Evolutionary conservation across 1,140 invertebrate species (phyloP).

Genomic region (Cryptotermes secundus): DNA sequence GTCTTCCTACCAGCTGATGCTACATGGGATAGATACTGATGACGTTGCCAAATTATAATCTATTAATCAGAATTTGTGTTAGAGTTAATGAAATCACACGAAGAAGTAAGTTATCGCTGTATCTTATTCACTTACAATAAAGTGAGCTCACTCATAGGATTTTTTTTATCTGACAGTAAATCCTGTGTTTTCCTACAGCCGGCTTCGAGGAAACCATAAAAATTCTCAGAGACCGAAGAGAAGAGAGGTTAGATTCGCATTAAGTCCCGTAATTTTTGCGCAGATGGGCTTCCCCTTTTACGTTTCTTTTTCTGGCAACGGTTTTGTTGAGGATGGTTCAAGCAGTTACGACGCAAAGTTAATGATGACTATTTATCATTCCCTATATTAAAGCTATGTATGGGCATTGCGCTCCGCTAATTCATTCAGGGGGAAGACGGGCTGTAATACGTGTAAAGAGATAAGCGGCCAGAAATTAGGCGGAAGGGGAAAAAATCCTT

Average conservation of each 20-base stretch:
- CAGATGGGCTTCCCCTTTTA: not conserved
- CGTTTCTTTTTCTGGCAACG: not conserved
- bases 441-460: constrained; percentile 3
- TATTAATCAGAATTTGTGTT: not conserved
- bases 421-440: not conserved
- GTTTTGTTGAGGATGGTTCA: not conserved
- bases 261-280: not conserved
- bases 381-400: constrained; percentile 1
- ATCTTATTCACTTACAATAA: not conserved
- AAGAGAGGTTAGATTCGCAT: not conserved
- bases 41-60: not conserved
- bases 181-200: not conserved
- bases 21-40: too few species aligned
- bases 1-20: too few species aligned
- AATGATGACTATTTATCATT: not conserved
- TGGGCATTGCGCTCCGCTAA: not conserved
- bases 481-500: not conserved
- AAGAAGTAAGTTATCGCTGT: not conserved
- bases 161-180: not conserved
- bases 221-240: not conserved
- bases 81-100: not conserved
- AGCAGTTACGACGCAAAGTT: not conserved
- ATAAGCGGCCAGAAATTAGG: not conserved
- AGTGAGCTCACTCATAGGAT: not conserved
- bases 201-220: not conserved